A percentile compares a stretch with the other conserved stretches of the same genome.
Conservation (phyloP, 2,797 vertebrate species). For the Craterocephalus amniculus region DNA sequence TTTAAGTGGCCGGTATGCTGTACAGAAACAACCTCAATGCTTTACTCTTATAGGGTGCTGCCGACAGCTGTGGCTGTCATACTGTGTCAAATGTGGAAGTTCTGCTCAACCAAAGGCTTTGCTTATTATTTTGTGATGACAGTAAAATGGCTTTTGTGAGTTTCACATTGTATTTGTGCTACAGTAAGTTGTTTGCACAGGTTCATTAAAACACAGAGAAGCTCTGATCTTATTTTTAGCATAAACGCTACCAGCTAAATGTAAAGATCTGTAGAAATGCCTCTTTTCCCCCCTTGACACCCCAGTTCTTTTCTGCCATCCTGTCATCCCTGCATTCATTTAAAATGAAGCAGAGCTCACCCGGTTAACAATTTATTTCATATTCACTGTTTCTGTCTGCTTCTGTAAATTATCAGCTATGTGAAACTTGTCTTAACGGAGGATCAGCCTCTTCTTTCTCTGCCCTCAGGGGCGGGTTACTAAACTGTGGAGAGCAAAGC, state of each 20-base stretch:
- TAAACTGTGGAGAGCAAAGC: slow-evolving; percentile 23
- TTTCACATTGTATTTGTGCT: slow-evolving; percentile 37
- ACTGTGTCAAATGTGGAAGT: slow-evolving; percentile 31
- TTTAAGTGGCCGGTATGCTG: slow-evolving; percentile 17
- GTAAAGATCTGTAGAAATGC: slow-evolving; percentile 29
- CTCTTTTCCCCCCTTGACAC: background rate
- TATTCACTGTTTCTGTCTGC: slow-evolving; percentile 14
- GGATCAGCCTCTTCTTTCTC: slow-evolving; percentile 22
- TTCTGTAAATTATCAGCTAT: slow-evolving; percentile 23
- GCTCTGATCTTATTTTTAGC: background rate
- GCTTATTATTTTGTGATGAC: slow-evolving; percentile 25
- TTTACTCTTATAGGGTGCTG: slow-evolving; percentile 39
- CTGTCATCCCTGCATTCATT: slow-evolving; percentile 11
- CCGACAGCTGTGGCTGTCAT: slow-evolving; percentile 11
- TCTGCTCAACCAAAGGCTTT: slow-evolving; percentile 44
- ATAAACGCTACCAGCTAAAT: slow-evolving; percentile 29
- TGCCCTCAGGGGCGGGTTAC: slow-evolving; percentile 8
- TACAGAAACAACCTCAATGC: slow-evolving; percentile 30
- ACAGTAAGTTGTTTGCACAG: slow-evolving; percentile 42
- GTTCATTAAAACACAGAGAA: slow-evolving; percentile 16
- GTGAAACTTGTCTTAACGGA: slow-evolving; percentile 28
- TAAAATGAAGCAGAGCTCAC: slow-evolving; percentile 2
- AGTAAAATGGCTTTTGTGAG: slow-evolving; percentile 26
- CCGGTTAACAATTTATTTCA: slow-evolving; percentile 3
- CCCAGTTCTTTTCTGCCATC: slow-evolving; percentile 1